Conservation (phyloP, 2,113 vertebrate genomes). For the Ornithorhynchus anatinus region DNA sequence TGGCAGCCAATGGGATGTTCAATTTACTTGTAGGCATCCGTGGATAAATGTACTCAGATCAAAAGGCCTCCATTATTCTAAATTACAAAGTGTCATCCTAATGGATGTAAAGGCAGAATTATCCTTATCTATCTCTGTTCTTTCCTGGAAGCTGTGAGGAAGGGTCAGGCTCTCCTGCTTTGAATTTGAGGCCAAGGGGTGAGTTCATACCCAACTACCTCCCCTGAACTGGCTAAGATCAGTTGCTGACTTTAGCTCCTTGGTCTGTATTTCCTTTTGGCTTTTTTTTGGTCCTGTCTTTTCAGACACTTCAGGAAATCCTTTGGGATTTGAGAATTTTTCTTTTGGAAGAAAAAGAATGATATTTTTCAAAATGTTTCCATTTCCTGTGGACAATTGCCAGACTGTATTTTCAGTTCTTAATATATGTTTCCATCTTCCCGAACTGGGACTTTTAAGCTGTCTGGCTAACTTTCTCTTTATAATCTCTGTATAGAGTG, state of each 20-base stretch:
- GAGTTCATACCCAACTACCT: not conserved
- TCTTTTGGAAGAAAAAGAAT: too few species aligned
- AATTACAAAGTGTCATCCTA: too few species aligned
- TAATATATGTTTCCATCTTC: not conserved
- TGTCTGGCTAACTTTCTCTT: constrained; percentile 6
- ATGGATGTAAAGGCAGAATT: too few species aligned
- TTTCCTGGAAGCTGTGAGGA: too few species aligned
- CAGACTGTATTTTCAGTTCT: not conserved
- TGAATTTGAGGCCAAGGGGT: not conserved
- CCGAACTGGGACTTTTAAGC: not conserved
- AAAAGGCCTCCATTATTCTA: too few species aligned
- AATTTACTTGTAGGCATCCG: too few species aligned
- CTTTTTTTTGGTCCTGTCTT: not conserved
- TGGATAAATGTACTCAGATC: too few species aligned
- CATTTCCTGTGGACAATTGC: not conserved
- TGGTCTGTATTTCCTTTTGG: not conserved
- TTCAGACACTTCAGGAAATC: not conserved
- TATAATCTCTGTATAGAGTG: not conserved
- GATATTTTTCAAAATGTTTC: not conserved
- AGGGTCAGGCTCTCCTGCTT: constrained; percentile 25
- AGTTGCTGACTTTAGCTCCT: too few species aligned
- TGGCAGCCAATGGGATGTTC: too few species aligned
- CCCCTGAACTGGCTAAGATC: too few species aligned
- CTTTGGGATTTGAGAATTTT: too few species aligned
- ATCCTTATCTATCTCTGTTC: too few species aligned